phyloP scores from a whole-genome alignment of 2,797 vertebrate species.

The Coracias cyanogaster region DNA sequence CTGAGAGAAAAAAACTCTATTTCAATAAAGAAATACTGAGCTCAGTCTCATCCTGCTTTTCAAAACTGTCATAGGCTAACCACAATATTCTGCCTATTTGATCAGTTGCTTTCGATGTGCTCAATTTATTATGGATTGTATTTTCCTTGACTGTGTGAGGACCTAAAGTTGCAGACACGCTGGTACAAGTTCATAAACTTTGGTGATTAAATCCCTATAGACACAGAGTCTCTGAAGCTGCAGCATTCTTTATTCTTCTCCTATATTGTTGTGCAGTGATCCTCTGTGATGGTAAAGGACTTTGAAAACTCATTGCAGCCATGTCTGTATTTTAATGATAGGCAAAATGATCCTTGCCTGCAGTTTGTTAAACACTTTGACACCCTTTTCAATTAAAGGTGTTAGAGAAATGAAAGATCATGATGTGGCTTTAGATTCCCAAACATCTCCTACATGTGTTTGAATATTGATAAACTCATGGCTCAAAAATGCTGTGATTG shows the following conservation, averaged over 20 bases:
- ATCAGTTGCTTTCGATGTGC: neutral
- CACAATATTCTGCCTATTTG: neutral
- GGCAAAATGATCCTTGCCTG: slow-evolving; percentile 1
- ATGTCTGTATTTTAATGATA: neutral
- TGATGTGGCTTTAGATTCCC: neutral
- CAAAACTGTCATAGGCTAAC: neutral
- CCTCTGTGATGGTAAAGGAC: neutral
- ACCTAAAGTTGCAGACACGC: neutral
- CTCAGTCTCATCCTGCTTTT: neutral
- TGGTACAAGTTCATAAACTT: neutral
- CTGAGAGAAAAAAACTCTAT: neutral
- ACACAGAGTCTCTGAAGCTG: neutral
- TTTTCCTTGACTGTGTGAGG: slow-evolving; percentile 20
- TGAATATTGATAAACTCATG: slow-evolving; percentile 57
- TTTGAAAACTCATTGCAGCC: neutral
- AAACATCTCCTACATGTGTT: neutral
- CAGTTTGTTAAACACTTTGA: slow-evolving; percentile 7
- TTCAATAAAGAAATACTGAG: neutral
- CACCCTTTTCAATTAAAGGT: slow-evolving; percentile 27
- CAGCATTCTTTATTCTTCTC: neutral
- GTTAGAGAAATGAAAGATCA: neutral
- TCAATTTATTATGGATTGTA: neutral
- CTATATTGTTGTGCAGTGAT: neutral
- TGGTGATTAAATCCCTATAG: neutral
- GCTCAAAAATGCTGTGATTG: slow-evolving; percentile 18